These are phyloP conservation scores for Tamias sibiricus DNA, from an alignment of 2,113 vertebrate genomes.

Conservation along the genomic window DNA sequence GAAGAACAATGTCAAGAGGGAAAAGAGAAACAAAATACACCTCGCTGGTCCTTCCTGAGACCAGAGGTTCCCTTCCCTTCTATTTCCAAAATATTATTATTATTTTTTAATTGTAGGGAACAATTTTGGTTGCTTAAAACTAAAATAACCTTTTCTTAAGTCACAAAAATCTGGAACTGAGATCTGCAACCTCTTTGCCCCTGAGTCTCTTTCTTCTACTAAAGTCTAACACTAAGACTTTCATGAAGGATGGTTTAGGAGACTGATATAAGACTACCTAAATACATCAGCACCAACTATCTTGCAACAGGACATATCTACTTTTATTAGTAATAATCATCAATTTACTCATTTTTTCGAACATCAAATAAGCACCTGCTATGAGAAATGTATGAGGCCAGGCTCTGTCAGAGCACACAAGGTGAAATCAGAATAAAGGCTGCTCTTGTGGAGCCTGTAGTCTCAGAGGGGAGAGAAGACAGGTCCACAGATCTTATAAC, in stretches of 20 bases:
- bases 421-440: not conserved
- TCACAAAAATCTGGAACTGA: not conserved
- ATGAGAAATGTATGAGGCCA: not conserved
- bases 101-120: constrained; percentile 54
- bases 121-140: constrained; percentile 31
- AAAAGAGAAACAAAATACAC: not conserved
- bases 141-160: constrained; percentile 57
- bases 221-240: not conserved
- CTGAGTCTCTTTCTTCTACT: not conserved
- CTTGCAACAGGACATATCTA: not conserved
- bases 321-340: not conserved
- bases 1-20: not conserved
- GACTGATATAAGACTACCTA: not conserved
- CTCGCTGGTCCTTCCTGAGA: not conserved
- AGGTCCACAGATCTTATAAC: not conserved
- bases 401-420: not conserved
- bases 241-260: not conserved
- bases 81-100: constrained; percentile 29
- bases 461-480: not conserved
- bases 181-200: not conserved
- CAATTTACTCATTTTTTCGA: not conserved
- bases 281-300: not conserved
- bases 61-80: not conserved
- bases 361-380: not conserved
- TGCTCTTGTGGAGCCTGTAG: not conserved